Conservation (phyloP, 2,113 vertebrate species). For the Drymodes brunneopygia region DNA sequence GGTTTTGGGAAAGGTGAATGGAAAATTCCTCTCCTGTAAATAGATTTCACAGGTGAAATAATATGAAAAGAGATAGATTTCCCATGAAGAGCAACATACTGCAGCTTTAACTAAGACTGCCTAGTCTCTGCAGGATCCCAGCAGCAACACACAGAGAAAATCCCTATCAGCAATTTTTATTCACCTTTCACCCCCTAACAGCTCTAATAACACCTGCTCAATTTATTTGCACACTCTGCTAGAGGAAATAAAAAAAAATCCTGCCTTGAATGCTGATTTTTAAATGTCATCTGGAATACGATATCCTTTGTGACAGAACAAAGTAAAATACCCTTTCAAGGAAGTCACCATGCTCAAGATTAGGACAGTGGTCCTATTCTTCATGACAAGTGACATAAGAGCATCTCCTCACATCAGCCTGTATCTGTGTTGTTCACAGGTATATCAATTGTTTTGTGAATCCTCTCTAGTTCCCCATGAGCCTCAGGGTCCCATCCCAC, state of each 20-base stretch:
- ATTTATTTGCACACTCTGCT: not conserved
- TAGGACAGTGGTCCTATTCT: not conserved
- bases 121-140: conserved; percentile 9
- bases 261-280: not conserved
- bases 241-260: not conserved
- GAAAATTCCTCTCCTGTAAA: conserved; percentile 4
- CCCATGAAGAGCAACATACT: not conserved
- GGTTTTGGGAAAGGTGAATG: not conserved
- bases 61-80: not conserved
- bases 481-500: not conserved
- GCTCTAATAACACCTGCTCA: conserved; percentile 33
- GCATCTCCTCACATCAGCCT: not conserved
- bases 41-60: conserved; percentile 16
- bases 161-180: conserved; percentile 26
- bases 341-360: not conserved
- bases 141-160: not conserved
- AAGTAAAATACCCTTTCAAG: not conserved
- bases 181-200: not conserved
- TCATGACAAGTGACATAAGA: not conserved
- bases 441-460: not conserved
- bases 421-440: not conserved
- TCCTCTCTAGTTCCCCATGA: not conserved
- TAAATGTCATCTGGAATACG: not conserved
- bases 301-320: not conserved
- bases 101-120: not conserved